These are phyloP conservation scores for Rhinoderma darwinii DNA, from an alignment of 2,113 vertebrate species.

Conservation along the genomic window DNA sequence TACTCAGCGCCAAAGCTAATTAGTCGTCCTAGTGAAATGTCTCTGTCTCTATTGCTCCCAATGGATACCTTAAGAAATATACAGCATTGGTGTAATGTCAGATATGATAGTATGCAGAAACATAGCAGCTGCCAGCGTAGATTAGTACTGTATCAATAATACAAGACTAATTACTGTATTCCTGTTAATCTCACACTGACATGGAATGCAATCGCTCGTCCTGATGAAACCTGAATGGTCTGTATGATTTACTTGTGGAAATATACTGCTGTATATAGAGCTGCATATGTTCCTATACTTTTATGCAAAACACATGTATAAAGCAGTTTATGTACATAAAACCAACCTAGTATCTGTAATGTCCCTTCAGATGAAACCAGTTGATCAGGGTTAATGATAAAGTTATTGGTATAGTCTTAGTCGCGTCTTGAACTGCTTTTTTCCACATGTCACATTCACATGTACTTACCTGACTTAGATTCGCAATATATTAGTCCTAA, in stretches of 20 bases:
- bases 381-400: too few species aligned
- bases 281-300: too few species aligned
- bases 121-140: conserved; percentile 21
- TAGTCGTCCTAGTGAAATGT: conserved; percentile 8
- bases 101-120: conserved; percentile 43
- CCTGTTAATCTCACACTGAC: not conserved
- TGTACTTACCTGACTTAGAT: too few species aligned
- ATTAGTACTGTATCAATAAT: conserved; percentile 41
- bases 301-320: not conserved
- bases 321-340: not conserved
- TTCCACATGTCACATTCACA: too few species aligned
- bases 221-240: not conserved
- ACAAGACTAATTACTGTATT: conserved; percentile 33
- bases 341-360: not conserved
- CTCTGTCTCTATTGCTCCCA: conserved; percentile 30
- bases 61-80: conserved; percentile 34
- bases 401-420: too few species aligned
- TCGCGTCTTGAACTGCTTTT: too few species aligned
- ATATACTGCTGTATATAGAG: not conserved
- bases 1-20: conserved; percentile 17
- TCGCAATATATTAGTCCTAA: too few species aligned
- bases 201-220: not conserved
- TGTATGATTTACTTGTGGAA: not conserved
- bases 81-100: conserved; percentile 4
- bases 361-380: too few species aligned